Base-by-base conservation (phyloP, 2,888 invertebrate genomes). In the Spicauda simplicius region DNA sequence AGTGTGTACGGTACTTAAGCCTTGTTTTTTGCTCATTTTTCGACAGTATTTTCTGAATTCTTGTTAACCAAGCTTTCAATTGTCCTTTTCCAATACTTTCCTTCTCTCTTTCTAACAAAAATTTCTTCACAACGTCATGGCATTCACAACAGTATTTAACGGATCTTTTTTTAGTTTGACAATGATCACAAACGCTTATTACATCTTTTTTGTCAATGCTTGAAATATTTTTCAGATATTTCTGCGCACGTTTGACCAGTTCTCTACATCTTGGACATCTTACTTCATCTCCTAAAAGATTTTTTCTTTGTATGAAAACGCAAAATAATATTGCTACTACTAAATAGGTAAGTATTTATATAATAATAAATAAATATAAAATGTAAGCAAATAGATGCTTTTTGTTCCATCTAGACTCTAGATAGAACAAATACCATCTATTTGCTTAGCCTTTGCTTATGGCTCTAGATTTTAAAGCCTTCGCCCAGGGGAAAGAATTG, bases 241-340 rank as follows among this genome's bases (percentile, higher is more conserved):
- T 77, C 70, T 80, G 75, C n/a, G 83, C 80, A 64, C 79, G 77
- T 70, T 83, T 74, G 69, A 83, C 71, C 67, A 79, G 79, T 64
- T 79, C 74, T 71, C 78, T 81, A 76, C 91, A 91, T 67, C 86
- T 78, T 60, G 80, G 80, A 71, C 91, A 91, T 52, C 70, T 77
- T 67, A 85, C 74, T 63, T 77, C 73, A 55, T 75, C 74, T 71
- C 74, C 90, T 90, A 81, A 8, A 33, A 33, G 8, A 73, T 86
- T 80, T 25, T 4, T 25, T 4, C 5, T 25, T 25, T 25, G 25
- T 25, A 25, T 25, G 2, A 25, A 5, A 5, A 25, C 2, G 25
- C 25, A 25, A 5, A 4, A 4, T 5, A 25, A 25, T 25, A 25
- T 25, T 25, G 25, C 25, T 4, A 25, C 3, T 2, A 25, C 5